These are phyloP conservation scores for Malacosoma neustria DNA, from an alignment of 2,888 invertebrate species.

Conservation along the genomic window DNA sequence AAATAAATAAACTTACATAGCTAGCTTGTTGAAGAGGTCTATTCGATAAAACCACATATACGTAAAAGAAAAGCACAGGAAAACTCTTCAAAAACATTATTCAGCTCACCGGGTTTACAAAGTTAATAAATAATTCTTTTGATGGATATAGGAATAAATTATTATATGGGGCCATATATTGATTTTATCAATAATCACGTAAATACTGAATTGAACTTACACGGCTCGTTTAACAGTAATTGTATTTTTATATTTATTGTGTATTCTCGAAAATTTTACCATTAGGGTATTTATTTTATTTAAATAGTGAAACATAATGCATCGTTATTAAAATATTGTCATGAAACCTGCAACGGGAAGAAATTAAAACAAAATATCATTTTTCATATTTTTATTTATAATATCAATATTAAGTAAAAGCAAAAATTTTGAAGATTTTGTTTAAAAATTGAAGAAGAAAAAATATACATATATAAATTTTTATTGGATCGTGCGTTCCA, in stretches of 20 bases:
- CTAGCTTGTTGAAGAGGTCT: background rate
- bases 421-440: background rate
- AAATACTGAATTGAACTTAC: too few species aligned
- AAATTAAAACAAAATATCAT: background rate
- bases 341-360: too few species aligned
- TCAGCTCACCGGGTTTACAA: background rate
- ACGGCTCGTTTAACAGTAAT: background rate
- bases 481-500: too few species aligned
- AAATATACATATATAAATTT: background rate
- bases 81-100: background rate
- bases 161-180: background rate
- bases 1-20: too few species aligned
- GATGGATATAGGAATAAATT: too few species aligned
- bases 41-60: background rate
- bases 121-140: too few species aligned
- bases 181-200: too few species aligned
- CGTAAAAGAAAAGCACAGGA: background rate
- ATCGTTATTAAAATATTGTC: background rate
- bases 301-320: conserved; percentile 1
- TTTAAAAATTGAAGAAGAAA: background rate
- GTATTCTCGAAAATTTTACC: too few species aligned
- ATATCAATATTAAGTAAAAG: background rate
- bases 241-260: too few species aligned
- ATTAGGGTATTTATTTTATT: too few species aligned
- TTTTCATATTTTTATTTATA: background rate